These are phyloP conservation scores for Atta cephalotes DNA, from an alignment of 1,140 invertebrate species.

Conservation along the genomic window DNA sequence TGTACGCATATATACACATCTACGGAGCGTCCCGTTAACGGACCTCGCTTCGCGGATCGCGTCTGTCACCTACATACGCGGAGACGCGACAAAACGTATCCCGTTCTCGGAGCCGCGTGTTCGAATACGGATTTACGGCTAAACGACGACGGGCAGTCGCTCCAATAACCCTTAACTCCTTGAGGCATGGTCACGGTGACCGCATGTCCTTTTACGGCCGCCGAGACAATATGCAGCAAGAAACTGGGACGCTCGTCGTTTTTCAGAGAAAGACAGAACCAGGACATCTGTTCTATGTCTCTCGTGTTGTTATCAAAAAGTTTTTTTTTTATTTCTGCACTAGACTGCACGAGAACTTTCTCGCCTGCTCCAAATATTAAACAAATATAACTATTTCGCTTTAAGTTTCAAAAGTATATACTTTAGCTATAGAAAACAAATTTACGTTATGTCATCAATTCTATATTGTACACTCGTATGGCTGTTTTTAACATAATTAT, in stretches of 20 bases:
- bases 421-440: no score
- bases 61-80: constrained; percentile 73
- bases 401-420: no score
- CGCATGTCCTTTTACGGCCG: not conserved
- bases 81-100: constrained; percentile 70
- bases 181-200: not conserved
- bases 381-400: no score
- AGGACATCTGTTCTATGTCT: not conserved
- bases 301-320: not conserved
- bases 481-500: no score
- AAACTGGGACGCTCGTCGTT: not conserved
- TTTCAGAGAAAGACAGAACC: not conserved
- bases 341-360: no score
- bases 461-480: no score
- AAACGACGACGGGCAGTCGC: constrained; percentile 1
- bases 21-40: constrained; percentile 68
- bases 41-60: constrained; percentile 53
- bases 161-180: constrained; percentile 44
- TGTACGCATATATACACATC: not conserved
- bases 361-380: no score
- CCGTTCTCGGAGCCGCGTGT: constrained; percentile 52
- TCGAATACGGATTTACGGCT: constrained; percentile 24
- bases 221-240: not conserved
- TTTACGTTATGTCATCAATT: no score
- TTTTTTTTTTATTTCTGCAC: no score